phyloP scores from a whole-genome alignment of 2,797 vertebrate genomes.

The Mus caroli region DNA sequence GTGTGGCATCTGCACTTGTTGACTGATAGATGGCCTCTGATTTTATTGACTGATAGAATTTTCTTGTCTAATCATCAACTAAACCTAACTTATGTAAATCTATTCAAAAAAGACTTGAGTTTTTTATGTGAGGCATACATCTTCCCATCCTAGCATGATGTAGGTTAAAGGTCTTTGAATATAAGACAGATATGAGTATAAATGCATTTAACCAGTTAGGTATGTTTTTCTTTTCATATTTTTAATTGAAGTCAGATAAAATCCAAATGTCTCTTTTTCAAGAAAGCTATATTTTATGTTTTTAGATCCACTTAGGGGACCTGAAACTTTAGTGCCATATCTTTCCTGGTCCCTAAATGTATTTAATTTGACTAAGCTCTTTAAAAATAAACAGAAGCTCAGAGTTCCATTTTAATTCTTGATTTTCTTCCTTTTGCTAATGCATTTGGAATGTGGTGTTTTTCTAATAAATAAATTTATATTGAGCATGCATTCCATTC shows the following conservation, averaged over 20 bases:
- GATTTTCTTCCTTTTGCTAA: neutral
- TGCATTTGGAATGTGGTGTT: constrained; percentile 21
- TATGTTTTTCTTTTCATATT: neutral
- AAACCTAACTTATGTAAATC: neutral
- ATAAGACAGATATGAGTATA: neutral
- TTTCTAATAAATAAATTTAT: constrained; percentile 35
- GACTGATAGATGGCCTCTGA: neutral
- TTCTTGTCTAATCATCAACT: neutral
- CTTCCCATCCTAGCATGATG: neutral
- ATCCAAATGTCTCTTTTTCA: neutral
- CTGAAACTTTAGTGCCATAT: neutral
- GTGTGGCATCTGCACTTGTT: neutral
- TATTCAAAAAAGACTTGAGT: neutral
- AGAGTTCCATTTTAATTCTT: neutral
- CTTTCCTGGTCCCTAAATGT: neutral
- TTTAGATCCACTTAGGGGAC: neutral
- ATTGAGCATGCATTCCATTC: constrained; percentile 26
- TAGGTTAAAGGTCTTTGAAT: neutral
- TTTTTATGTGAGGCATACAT: rapidly evolving
- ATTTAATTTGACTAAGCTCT: neutral
- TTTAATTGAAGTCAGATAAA: neutral
- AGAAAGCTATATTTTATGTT: neutral
- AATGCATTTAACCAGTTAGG: neutral
- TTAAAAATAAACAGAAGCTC: constrained; percentile 33
- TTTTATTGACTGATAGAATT: neutral